These are phyloP conservation scores for Ophraella communa DNA, from an alignment of 2,888 invertebrate genomes.

Conservation along the genomic window DNA sequence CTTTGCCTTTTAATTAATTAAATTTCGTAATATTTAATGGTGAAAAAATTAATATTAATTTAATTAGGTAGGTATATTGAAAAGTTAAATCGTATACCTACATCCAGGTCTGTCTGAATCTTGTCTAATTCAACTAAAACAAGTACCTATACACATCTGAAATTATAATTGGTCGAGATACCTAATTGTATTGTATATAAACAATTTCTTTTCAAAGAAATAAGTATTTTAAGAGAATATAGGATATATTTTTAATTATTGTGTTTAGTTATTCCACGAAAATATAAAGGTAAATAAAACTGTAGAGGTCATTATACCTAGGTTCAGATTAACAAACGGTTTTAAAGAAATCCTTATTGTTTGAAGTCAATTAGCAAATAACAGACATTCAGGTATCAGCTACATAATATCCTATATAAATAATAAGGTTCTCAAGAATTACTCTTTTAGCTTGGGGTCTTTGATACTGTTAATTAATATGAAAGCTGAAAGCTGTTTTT, in stretches of 20 bases:
- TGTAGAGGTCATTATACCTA: constrained; percentile 15
- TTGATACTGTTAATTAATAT: neutral
- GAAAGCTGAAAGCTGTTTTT: neutral
- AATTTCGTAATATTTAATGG: neutral
- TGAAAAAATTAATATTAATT: too few relatives aligned
- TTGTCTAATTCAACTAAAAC: too few relatives aligned
- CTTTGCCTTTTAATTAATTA: neutral
- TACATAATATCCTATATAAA: neutral
- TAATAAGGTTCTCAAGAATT: neutral
- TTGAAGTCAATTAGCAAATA: constrained; percentile 19
- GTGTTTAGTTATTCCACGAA: neutral
- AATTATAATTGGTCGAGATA: too few relatives aligned
- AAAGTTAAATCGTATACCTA: too few relatives aligned
- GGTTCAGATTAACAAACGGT: constrained; percentile 17
- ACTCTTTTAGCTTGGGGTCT: neutral
- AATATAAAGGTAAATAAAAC: constrained; percentile 2
- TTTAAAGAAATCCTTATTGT: constrained; percentile 18
- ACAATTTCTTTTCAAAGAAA: too few relatives aligned
- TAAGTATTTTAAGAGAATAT: too few relatives aligned
- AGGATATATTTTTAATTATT: neutral
- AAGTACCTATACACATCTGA: too few relatives aligned
- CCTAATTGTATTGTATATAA: too few relatives aligned
- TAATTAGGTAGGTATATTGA: too few relatives aligned
- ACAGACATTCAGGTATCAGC: neutral
- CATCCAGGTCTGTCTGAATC: too few relatives aligned